phyloP scores from a whole-genome alignment of 2,888 invertebrate genomes.

The Hirtodrosophila trivittata region DNA sequence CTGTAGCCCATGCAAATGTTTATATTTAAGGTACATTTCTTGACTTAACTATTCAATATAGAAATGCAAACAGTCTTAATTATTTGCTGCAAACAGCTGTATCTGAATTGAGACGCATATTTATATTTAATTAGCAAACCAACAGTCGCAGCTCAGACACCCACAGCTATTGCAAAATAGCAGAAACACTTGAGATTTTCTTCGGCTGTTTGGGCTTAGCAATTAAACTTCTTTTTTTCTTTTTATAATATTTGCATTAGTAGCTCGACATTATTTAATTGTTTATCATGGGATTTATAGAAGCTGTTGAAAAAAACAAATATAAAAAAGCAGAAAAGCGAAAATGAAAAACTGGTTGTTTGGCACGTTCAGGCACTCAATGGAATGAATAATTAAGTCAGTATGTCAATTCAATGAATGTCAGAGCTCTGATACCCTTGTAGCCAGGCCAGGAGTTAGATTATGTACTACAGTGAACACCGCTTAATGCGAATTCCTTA shows the following conservation, averaged over 20 bases:
- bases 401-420: conserved; percentile 48
- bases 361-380: conserved; percentile 44
- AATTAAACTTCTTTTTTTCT: conserved; percentile 25
- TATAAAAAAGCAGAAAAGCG: background rate
- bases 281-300: no score
- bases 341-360: conserved; percentile 16
- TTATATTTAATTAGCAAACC: conserved; percentile 45
- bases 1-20: conserved; percentile 19
- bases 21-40: background rate
- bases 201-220: conserved; percentile 9
- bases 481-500: background rate
- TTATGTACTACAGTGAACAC: conserved; percentile 24
- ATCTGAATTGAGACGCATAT: conserved; percentile 28
- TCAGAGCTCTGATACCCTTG: conserved; percentile 15
- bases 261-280: conserved; percentile 54
- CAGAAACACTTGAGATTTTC: conserved; percentile 34
- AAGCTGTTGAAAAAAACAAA: conserved; percentile 15
- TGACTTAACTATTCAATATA: background rate
- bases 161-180: conserved; percentile 9
- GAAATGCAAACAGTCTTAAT: conserved; percentile 39
- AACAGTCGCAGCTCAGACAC: conserved; percentile 1
- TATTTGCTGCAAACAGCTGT: conserved; percentile 41
- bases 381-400: conserved; percentile 65
- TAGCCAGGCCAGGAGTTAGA: background rate
- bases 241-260: conserved; percentile 36